Base-by-base conservation (phyloP, 2,888 invertebrate species). In the Lithophane semibrunnea region DNA sequence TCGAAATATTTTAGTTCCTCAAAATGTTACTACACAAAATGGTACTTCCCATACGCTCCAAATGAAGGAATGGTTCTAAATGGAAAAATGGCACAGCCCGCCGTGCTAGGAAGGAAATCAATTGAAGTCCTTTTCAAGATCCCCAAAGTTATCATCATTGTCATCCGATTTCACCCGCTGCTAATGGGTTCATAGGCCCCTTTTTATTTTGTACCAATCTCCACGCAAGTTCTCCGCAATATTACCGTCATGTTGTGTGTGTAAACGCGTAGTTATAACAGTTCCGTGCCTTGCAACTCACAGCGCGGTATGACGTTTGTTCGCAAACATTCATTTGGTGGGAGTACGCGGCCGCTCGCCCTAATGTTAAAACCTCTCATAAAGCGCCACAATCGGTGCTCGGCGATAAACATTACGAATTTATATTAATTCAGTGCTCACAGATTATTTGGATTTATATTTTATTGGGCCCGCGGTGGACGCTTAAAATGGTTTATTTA, bases 321-420 rank as follows among this genome's bases (percentile, higher is more conserved):
- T 70, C 69, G 37, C 88, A 87, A 86, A 87, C 78, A 87, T 84
- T 88, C 76, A 87, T 87, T 74, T 82, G 65, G 82, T 21, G 52
- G 86, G 84, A 86, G 83, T 80, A 83, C 72, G 73, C 73, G 77
- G 61, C 13, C 67, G 56, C 71, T 21, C 70, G 65, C 75, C 64
- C 66, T 67, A 44, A 47, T 56, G 66, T 47, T 64, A 42, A 71
- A 49, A 47, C 63, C 63, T 73, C 70, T 73, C 78, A n/a, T 74
- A 83, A 63, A 63, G 66, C 42, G 60, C 49, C 63, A 63, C 72
- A 75, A 70, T 77, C 80, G 54, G 66, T 58, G 65, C 67, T 21
- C 73, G 13, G 18, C 69, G 64, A 75, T 64, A 64, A 75, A 79
- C 64, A 73, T 69, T 42, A 73, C n/a, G 29, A 75, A 68, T 73